Conservation (phyloP, 2,888 invertebrate species). For the Scelioninae gen. 1 region DNA sequence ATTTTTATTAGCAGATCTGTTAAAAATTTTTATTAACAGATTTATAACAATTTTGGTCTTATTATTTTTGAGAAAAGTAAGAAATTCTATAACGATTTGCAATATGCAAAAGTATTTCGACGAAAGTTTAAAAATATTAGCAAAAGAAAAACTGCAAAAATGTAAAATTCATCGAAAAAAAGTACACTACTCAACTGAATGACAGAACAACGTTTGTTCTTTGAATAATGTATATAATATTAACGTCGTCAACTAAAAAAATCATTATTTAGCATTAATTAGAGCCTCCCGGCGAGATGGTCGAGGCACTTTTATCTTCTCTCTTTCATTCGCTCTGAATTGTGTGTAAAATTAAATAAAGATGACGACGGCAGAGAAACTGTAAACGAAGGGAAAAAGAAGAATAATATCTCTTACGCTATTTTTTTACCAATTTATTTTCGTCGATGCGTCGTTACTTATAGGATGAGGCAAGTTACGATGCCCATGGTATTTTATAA, state of each 20-base stretch:
- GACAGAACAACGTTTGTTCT: slow-evolving; percentile 60
- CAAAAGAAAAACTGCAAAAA: no score
- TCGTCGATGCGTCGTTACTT: slow-evolving; percentile 52
- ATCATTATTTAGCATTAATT: slow-evolving; percentile 80
- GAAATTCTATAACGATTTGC: no score
- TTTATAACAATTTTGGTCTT: no score
- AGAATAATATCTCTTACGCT: slow-evolving; percentile 41
- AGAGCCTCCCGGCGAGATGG: slow-evolving; percentile 63
- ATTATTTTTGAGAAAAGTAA: no score
- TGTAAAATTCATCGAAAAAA: no score
- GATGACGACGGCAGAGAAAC: slow-evolving; percentile 5
- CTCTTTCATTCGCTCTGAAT: slow-evolving; percentile 4
- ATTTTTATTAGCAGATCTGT: no score
- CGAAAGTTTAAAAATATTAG: no score
- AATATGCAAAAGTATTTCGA: no score
- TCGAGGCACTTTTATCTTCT: slow-evolving; percentile 8
- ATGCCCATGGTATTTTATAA: slow-evolving; percentile 56
- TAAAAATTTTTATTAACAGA: no score
- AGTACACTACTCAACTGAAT: no score
- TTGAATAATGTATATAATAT: slow-evolving; percentile 28
- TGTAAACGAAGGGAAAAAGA: slow-evolving; percentile 6
- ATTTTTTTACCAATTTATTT: slow-evolving; percentile 53
- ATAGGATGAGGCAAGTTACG: slow-evolving; percentile 53
- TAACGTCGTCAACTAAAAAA: slow-evolving; percentile 73
- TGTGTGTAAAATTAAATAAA: slow-evolving; percentile 34